Percentiles rank a stretch among this genome's conserved stretches.
phyloP scores from a whole-genome alignment of 2,888 invertebrate genomes.

The Hybos culiciformis region DNA sequence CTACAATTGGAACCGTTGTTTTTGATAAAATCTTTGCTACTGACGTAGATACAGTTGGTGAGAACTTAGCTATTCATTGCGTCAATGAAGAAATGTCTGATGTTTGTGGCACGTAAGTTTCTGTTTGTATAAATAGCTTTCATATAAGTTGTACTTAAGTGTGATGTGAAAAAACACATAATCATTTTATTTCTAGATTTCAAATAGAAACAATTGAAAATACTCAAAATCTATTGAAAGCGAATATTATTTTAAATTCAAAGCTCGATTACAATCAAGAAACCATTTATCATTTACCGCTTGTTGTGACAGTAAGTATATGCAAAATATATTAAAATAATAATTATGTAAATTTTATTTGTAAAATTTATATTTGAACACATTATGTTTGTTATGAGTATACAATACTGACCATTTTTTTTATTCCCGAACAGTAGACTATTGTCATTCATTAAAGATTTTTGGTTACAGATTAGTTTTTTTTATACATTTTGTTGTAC shows the following conservation, averaged over 20 bases:
- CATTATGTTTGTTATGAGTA: no score
- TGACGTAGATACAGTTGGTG: slow-evolving; percentile 69
- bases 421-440: no score
- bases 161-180: no score
- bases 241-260: slow-evolving; percentile 54
- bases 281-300: slow-evolving; percentile 61
- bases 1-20: slow-evolving; percentile 54
- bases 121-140: slow-evolving; percentile 23
- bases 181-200: slow-evolving; percentile 22
- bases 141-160: neutral
- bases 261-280: slow-evolving; percentile 63
- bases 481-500: no score
- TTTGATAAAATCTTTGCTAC: slow-evolving; percentile 58
- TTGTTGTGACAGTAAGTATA: slow-evolving; percentile 55
- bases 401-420: no score
- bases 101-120: slow-evolving; percentile 29
- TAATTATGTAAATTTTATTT: no score
- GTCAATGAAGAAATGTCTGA: slow-evolving; percentile 37
- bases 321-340: neutral
- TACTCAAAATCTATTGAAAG: slow-evolving; percentile 52
- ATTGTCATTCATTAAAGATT: no score
- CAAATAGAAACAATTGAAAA: slow-evolving; percentile 25
- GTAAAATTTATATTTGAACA: no score
- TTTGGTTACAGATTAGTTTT: no score
- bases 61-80: slow-evolving; percentile 61